Evolutionary conservation across 2,113 vertebrate species (phyloP).

Genomic region (Seriola quinqueradiata): DNA sequence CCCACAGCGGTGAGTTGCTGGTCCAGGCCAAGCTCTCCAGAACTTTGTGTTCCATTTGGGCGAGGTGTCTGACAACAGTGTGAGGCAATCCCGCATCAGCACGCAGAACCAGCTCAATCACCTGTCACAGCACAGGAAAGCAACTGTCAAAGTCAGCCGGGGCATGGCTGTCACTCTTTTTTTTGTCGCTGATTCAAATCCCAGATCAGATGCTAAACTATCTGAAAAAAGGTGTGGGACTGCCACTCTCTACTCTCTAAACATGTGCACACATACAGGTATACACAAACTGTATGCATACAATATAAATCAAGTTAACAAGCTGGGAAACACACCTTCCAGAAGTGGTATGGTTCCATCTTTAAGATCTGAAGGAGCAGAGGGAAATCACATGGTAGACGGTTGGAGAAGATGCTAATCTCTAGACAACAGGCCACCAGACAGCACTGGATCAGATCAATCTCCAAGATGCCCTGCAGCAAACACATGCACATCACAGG

Average conservation of each 20-base stretch:
- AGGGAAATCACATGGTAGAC: slow-evolving; percentile 85
- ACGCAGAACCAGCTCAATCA: slow-evolving; percentile 89
- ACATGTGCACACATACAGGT: neutral
- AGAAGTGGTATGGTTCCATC: slow-evolving; percentile 89
- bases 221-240: neutral
- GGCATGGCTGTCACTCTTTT: neutral
- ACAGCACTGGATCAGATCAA: slow-evolving; percentile 87
- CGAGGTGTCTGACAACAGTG: slow-evolving; percentile 86
- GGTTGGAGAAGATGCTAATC: slow-evolving; percentile 83
- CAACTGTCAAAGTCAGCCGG: neutral
- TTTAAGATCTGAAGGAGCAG: slow-evolving; percentile 86
- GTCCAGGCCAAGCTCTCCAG: slow-evolving; percentile 91
- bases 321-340: slow-evolving; percentile 84
- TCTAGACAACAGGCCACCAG: slow-evolving; percentile 91
- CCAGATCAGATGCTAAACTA: neutral
- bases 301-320: neutral
- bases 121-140: slow-evolving; percentile 73
- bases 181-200: neutral
- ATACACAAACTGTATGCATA: neutral
- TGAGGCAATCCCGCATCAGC: slow-evolving; percentile 85
- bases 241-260: neutral
- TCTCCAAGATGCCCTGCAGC: slow-evolving; percentile 80
- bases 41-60: slow-evolving; percentile 87
- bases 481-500: slow-evolving; percentile 6
- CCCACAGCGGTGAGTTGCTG: slow-evolving; percentile 87